Conservation (phyloP, 2,797 vertebrate species). For the Fratercula arctica region DNA sequence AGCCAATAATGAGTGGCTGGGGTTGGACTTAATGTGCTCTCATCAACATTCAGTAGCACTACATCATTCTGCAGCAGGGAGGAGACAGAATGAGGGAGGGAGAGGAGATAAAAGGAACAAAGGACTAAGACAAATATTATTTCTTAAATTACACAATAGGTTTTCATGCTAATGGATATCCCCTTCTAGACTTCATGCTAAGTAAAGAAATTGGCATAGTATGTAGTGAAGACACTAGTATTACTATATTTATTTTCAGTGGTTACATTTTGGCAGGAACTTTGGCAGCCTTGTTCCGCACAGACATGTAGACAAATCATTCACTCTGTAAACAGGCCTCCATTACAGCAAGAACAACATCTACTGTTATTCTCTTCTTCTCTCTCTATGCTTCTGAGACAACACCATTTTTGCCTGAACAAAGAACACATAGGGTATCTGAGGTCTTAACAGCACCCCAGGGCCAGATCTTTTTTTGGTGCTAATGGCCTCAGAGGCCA, state of each 20-base stretch:
- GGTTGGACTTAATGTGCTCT: background rate
- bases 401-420: background rate
- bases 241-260: background rate
- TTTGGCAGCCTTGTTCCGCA: background rate
- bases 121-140: constrained; percentile 9
- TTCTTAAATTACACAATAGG: background rate
- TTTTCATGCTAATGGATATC: background rate
- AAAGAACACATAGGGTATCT: background rate
- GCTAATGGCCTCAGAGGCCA: background rate
- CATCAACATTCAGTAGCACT: constrained; percentile 2
- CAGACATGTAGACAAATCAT: background rate
- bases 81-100: background rate
- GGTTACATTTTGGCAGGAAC: background rate
- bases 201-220: background rate
- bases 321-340: background rate
- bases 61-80: background rate
- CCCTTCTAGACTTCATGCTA: background rate
- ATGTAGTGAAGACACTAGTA: background rate
- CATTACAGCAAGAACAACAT: background rate
- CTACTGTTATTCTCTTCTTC: background rate
- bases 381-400: background rate
- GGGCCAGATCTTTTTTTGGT: background rate
- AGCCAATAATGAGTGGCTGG: background rate
- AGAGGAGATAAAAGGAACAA: background rate
- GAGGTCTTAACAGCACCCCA: background rate